Evolutionary conservation across 2,888 invertebrate genomes (phyloP).

Genomic region (Magallana nippona): DNA sequence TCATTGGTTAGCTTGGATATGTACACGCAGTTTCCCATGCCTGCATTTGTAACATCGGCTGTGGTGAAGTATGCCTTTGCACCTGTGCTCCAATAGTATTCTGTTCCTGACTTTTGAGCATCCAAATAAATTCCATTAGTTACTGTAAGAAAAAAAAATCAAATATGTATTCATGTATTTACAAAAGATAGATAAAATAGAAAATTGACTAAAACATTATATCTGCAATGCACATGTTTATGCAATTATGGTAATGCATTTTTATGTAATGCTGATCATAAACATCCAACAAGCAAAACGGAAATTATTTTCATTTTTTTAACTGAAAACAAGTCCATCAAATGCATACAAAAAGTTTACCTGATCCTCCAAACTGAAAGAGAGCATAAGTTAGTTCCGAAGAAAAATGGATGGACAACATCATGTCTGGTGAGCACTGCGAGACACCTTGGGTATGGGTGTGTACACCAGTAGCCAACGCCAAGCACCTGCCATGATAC

Average conservation of each 20-base stretch:
- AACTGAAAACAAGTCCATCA: not conserved
- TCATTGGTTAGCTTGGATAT: slow-evolving; percentile 47
- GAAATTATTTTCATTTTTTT: not conserved
- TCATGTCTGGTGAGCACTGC: slow-evolving; percentile 40
- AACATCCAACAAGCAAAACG: no score
- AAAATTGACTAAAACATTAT: no score
- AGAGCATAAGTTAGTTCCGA: slow-evolving; percentile 39
- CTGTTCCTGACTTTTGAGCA: slow-evolving; percentile 48
- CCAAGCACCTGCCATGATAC: slow-evolving; percentile 50
- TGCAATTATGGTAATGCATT: no score
- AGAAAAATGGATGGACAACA: slow-evolving; percentile 41
- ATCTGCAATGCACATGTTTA: no score
- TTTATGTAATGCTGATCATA: no score
- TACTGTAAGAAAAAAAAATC: slow-evolving; percentile 24
- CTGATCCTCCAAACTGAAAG: slow-evolving; percentile 14
- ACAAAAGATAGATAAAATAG: not conserved
- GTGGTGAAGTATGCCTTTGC: slow-evolving; percentile 54
- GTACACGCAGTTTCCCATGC: slow-evolving; percentile 56
- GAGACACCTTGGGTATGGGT: slow-evolving; percentile 41
- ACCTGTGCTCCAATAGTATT: slow-evolving; percentile 49
- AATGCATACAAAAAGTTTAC: slow-evolving; percentile 29
- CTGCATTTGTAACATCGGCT: slow-evolving; percentile 47
- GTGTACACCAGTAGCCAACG: slow-evolving; percentile 8
- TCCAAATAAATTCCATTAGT: slow-evolving; percentile 44
- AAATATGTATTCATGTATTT: not conserved